Evolutionary conservation across 1,140 invertebrate species (phyloP).

Genomic region (Teleogryllus occipitalis): DNA sequence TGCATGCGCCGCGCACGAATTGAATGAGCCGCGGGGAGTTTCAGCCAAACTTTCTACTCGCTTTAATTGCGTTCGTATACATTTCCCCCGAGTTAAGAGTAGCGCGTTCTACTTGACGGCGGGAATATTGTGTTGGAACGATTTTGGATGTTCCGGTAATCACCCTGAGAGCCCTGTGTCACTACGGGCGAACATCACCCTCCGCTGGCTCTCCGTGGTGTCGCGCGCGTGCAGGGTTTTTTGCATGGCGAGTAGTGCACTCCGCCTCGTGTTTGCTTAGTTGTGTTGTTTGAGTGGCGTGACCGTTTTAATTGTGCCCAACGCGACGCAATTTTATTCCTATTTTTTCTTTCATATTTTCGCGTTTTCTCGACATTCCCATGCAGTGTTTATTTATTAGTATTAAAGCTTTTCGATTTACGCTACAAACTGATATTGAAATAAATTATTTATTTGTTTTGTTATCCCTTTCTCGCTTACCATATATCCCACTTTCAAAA

Average conservation of each 20-base stretch:
- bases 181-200: too few relatives aligned
- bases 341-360: too few relatives aligned
- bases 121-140: background rate
- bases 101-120: background rate
- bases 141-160: background rate
- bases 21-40: background rate
- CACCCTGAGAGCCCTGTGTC: background rate
- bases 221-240: background rate
- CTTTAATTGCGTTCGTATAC: conserved; percentile 4
- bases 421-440: too few relatives aligned
- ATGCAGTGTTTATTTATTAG: too few relatives aligned
- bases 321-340: background rate
- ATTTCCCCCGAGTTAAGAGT: background rate
- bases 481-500: too few relatives aligned
- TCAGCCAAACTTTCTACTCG: background rate
- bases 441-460: too few relatives aligned
- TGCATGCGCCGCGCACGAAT: background rate
- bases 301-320: background rate
- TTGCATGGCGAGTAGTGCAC: background rate
- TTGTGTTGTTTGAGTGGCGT: background rate
- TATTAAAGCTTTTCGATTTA: too few relatives aligned
- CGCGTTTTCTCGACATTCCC: too few relatives aligned
- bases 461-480: too few relatives aligned
- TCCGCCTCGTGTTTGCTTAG: background rate
- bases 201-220: too few relatives aligned